Percentiles rank a stretch among this genome's conserved stretches.
Conservation (phyloP, 2,113 vertebrate genomes). For the Bufo bufo region DNA sequence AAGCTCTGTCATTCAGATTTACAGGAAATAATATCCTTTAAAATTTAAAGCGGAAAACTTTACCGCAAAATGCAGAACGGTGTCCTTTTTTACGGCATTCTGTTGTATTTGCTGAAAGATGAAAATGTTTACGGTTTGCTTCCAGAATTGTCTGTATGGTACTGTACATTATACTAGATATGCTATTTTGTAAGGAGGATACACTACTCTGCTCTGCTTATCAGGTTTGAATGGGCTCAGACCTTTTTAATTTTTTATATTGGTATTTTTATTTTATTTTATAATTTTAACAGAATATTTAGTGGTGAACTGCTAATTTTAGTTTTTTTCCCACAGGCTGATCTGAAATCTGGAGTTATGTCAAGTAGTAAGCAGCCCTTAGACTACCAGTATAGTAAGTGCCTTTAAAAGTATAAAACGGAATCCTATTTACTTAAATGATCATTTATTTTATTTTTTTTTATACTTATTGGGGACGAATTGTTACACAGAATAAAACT, state of each 20-base stretch:
- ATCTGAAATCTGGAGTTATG: conserved; percentile 19
- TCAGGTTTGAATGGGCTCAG: no score
- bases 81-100: neutral
- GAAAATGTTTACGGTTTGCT: neutral
- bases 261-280: neutral
- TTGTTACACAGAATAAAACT: no score
- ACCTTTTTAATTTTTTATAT: neutral
- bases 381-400: conserved; percentile 54
- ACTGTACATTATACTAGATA: no score
- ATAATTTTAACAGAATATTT: neutral
- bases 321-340: neutral
- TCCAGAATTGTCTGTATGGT: no score
- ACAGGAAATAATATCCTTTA: neutral
- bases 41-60: neutral
- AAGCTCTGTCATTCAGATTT: neutral
- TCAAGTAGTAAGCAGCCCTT: neutral
- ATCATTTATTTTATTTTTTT: no score
- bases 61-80: neutral
- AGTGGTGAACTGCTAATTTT: neutral
- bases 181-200: no score
- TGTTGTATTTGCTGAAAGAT: neutral
- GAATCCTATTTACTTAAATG: neutral
- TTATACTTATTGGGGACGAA: no score
- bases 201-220: no score
- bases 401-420: no score